Base-by-base conservation (phyloP, 2,888 invertebrate genomes). In the Schrankia costaestrigalis region DNA sequence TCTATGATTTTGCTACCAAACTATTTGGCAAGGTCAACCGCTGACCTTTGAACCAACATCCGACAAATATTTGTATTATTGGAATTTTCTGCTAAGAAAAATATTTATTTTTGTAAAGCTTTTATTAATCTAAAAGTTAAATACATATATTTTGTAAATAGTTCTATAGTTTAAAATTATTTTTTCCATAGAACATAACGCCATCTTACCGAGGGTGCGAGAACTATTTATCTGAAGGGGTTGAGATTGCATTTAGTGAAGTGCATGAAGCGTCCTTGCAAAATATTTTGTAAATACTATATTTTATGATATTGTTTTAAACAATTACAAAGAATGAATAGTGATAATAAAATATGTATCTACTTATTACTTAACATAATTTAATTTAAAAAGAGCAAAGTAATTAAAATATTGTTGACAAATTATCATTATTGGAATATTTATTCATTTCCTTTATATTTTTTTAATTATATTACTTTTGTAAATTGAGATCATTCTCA, bases 121-220 rank as follows among this genome's bases (percentile, higher is more conserved):
- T 7, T 9, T n/a, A 9, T 21, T n/a, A 8, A n/a, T n/a, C n/a
- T n/a, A n/a, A n/a, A n/a, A n/a, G n/a, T n/a, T n/a, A n/a, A n/a
- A n/a, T n/a, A n/a, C n/a, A n/a, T n/a, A n/a, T n/a, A n/a, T n/a
- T n/a, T n/a, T n/a, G n/a, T n/a, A n/a, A n/a, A n/a, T n/a, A n/a
- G 17, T 17, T 17, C 7, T 17, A 17, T 4, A 7, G 17, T 5
- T 5, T 7, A 5, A 17, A n/a, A n/a, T 21, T n/a, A n/a, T 21
- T 21, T 21, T 21, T 3, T 21, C 21, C 13, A 14, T 13, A 26
- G 3, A 17, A 25, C 32, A 14, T 5, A 63, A 39, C 71, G 81
- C 78, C 83, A 81, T 82, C 83, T 84, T n/a, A 63, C 41, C 32
- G 24, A 61, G 78, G 83, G 83, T 45, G 45, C 17, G 28, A 1